Evolutionary conservation across 2,888 invertebrate species (phyloP).

Genomic region (Liodrosophila aerea): DNA sequence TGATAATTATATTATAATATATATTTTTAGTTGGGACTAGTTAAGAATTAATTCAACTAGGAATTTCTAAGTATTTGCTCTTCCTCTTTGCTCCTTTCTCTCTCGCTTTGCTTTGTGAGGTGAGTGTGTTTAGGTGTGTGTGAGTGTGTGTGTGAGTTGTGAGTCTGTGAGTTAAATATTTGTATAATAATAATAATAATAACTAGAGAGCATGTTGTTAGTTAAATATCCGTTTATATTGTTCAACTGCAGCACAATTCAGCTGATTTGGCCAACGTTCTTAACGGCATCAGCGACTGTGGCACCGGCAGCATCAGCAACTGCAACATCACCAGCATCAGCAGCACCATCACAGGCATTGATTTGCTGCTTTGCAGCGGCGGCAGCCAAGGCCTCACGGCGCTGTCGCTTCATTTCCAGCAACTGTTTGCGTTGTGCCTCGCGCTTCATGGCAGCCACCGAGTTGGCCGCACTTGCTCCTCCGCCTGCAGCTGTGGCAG

Average conservation of each 20-base stretch:
- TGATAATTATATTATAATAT: constrained; percentile 29
- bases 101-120: constrained; percentile 36
- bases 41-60: constrained; percentile 75
- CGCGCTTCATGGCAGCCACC: constrained; percentile 85
- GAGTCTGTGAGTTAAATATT: neutral
- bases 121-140: constrained; percentile 29
- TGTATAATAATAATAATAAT: constrained; percentile 36
- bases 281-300: constrained; percentile 53
- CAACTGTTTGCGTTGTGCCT: constrained; percentile 90
- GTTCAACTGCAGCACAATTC: constrained; percentile 56
- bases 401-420: constrained; percentile 85
- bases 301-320: constrained; percentile 1
- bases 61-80: constrained; percentile 57
- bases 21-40: constrained; percentile 70
- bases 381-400: constrained; percentile 76
- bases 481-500: constrained; percentile 19
- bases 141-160: constrained; percentile 39
- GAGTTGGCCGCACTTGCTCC: constrained; percentile 36
- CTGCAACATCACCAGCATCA: neutral
- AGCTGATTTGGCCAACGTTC: constrained; percentile 70
- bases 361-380: constrained; percentile 29
- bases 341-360: constrained; percentile 29
- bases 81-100: neutral
- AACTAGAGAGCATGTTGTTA: constrained; percentile 63
- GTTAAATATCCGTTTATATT: constrained; percentile 12